Evolutionary conservation across 2,113 vertebrate genomes (phyloP).

Genomic region (Potamarius usumacintae): DNA sequence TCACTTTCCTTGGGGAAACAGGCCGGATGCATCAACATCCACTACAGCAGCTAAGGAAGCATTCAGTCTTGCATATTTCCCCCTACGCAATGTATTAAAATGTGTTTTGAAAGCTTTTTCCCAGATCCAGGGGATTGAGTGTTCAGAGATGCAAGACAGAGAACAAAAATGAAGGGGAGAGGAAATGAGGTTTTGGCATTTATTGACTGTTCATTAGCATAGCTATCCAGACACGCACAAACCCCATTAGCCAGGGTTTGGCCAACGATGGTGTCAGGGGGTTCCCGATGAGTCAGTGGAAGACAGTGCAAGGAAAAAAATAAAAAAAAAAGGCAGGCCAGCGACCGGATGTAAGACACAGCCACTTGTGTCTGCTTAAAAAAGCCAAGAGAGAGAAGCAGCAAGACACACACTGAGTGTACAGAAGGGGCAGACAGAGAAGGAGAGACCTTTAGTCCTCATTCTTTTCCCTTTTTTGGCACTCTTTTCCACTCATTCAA

Average conservation of each 20-base stretch:
- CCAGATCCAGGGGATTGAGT: constrained; percentile 41
- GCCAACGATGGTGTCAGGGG: constrained; percentile 53
- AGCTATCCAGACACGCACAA: constrained; percentile 52
- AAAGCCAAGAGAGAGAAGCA: constrained; percentile 16
- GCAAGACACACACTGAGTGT: not conserved
- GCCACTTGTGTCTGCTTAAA: constrained; percentile 26
- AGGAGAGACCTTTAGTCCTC: constrained; percentile 24
- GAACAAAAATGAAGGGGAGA: constrained; percentile 11
- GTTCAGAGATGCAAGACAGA: constrained; percentile 36
- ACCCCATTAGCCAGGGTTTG: constrained; percentile 34
- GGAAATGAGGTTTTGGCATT: constrained; percentile 47
- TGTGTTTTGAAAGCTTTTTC: constrained; percentile 43
- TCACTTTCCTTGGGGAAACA: constrained; percentile 50
- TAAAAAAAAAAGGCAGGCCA: constrained; percentile 7
- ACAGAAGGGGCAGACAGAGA: constrained; percentile 23
- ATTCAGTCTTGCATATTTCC: constrained; percentile 13
- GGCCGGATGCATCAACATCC: constrained; percentile 36
- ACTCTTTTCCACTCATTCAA: constrained; percentile 42
- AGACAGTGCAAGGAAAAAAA: constrained; percentile 3
- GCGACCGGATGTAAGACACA: constrained; percentile 39
- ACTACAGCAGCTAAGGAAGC: not conserved
- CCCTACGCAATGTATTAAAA: constrained; percentile 13
- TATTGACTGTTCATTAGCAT: constrained; percentile 53
- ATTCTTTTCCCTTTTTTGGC: constrained; percentile 31
- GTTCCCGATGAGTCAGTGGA: constrained; percentile 56